These are phyloP conservation scores for Thaleichthys pacificus DNA, from an alignment of 2,797 vertebrate genomes.

Conservation along the genomic window DNA sequence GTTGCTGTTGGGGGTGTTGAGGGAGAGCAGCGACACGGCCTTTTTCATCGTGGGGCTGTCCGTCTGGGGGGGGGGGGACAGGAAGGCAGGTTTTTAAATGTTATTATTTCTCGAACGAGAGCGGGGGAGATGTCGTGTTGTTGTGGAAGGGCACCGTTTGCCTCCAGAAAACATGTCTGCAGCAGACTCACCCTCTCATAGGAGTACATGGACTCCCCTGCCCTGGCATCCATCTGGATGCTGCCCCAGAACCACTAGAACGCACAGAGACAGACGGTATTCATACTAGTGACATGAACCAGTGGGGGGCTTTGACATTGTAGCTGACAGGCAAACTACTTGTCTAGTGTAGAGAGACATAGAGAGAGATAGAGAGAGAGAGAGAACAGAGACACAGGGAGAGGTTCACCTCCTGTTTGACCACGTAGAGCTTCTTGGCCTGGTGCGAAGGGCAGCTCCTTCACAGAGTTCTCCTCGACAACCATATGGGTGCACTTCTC, in stretches of 20 bases:
- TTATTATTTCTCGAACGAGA: too few species aligned
- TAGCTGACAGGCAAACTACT: too few species aligned
- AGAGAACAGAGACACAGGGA: background rate
- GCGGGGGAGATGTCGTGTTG: too few species aligned
- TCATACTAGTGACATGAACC: too few species aligned
- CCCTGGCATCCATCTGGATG: slow-evolving; percentile 98
- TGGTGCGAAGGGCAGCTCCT: slow-evolving; percentile 88
- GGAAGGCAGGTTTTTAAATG: too few species aligned
- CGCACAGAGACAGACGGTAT: background rate
- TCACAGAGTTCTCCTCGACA: slow-evolving; percentile 92
- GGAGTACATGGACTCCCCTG: slow-evolving; percentile 95
- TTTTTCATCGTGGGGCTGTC: slow-evolving; percentile 93
- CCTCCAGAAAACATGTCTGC: too few species aligned
- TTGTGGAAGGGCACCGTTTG: too few species aligned
- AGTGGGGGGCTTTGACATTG: too few species aligned
- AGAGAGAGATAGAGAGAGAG: background rate
- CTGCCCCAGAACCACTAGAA: slow-evolving; percentile 98
- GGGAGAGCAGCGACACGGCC: slow-evolving; percentile 88
- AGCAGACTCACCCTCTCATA: slow-evolving; percentile 87
- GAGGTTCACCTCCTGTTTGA: slow-evolving; percentile 91
- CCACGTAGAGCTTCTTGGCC: slow-evolving; percentile 85
- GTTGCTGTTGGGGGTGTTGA: slow-evolving; percentile 91
- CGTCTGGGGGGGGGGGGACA: slow-evolving; percentile 61
- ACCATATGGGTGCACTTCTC: slow-evolving; percentile 93
- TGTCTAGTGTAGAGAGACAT: background rate